phyloP scores from a whole-genome alignment of 2,888 invertebrate species.

The Sarcophaga variegata region DNA sequence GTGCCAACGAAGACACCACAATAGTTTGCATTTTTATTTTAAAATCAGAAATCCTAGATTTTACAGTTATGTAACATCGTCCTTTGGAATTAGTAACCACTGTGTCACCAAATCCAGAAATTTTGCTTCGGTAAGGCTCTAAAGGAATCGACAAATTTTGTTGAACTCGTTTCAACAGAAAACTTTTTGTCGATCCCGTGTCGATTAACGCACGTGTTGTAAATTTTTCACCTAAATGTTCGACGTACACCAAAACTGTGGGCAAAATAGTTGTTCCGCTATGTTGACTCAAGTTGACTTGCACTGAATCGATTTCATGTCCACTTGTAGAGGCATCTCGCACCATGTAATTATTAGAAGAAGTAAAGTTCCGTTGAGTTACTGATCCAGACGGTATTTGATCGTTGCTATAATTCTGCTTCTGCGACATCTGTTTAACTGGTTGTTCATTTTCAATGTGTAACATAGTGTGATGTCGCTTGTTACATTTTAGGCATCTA shows the following conservation, averaged over 20 bases:
- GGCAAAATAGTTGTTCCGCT: too few species aligned
- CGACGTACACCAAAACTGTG: not conserved
- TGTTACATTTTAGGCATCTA: too few species aligned
- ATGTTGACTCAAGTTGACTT: conserved; percentile 9
- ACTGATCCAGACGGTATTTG: not conserved
- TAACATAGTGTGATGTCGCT: conserved; percentile 9
- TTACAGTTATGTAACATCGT: not conserved
- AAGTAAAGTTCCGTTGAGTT: not conserved
- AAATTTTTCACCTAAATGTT: conserved; percentile 5
- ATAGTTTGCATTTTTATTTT: too few species aligned
- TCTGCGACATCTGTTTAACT: not conserved
- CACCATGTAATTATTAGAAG: too few species aligned
- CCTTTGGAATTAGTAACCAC: conserved; percentile 15
- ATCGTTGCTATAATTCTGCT: not conserved
- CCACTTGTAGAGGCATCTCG: not conserved
- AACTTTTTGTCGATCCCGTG: conserved; percentile 19
- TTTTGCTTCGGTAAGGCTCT: not conserved
- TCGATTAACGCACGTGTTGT: conserved; percentile 3
- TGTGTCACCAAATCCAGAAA: conserved; percentile 16
- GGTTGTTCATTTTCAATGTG: not conserved
- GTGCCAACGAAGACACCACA: too few species aligned
- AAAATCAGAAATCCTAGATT: too few species aligned
- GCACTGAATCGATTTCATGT: not conserved
- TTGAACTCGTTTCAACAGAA: conserved; percentile 7
- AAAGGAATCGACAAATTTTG: not conserved